Evolutionary conservation across 2,113 vertebrate species (phyloP), one percentile per base, ranked within the genome.

Genomic region (Oryzias melastigma): DNA sequence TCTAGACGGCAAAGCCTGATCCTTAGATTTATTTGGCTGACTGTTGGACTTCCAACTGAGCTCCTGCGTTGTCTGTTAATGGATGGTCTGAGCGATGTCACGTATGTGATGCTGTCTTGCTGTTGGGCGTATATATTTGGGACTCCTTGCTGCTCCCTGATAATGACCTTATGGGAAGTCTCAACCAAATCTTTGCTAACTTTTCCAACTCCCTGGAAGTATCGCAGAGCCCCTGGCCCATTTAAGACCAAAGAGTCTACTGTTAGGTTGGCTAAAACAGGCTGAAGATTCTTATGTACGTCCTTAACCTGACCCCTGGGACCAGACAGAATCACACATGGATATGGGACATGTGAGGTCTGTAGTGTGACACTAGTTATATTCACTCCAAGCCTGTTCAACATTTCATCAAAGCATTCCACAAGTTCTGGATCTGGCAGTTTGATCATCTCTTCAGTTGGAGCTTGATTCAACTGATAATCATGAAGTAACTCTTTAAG

Each of bases 1-100:
- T 66, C 87, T 35, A 90, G 72, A 29, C 18, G 25, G 20, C 84
- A 69, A 18, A 84, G 15, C 13, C 68, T 78, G 73, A 91, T 73
- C 59, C 80, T 57, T 48, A 91, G 25, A 50, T n/a, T 75, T 19
- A 24, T 16, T 43, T 73, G 52, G 42, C 20, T 74, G 49, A 7
- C 5, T 0, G 8, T 2, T 3, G 0, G 27, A 14, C 22, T 5
- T 14, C 25, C 50, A 4, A 5, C 0, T 5, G 25, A 44, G 7
- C 4, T 57, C 5, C 12, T 1, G 20, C 1, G 2, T 0, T 0
- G 0, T 59, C 17, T 50, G 19, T n/a, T 42, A 7, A 4, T 19
- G 40, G 1, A 25, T 4, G 8, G 19, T 46, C 4, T 12, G 13
- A 45, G 5, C 24, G 29, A 25, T 3, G 8, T n/a, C 43, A 3